Base-by-base conservation (phyloP, 2,888 invertebrate species). In the Archips xylosteana region DNA sequence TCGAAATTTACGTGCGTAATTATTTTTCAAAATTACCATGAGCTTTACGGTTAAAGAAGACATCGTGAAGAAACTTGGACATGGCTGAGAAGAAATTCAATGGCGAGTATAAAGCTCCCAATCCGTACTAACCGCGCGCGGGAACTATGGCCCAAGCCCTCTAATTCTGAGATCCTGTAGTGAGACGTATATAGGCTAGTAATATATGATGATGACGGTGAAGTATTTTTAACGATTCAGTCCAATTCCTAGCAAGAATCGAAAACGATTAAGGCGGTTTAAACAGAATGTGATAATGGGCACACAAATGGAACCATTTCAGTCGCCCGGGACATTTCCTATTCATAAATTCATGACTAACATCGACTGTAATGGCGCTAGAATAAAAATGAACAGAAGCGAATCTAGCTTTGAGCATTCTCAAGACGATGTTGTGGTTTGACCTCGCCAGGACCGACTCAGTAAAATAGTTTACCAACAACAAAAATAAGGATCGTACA, bases 301-400 rank as follows among this genome's bases (percentile, higher is more conserved):
- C 71, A 71, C 76, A 75, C 71, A 77, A 80, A 80, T 80, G 78
- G 78, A 78, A 64, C 79, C 78, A 79, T 82, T 80, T 77, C 68
- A 71, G 79, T 76, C 75, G 70, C 76, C 76, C 64, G 72, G 66
- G 77, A 76, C 81, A 86, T 85, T 87, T 82, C 75, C 80, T 85
- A 86, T 87, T 88, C 86, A 87, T 85, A 85, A 88, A 87, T 86
- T 86, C 84, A 83, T 82, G 80, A 78, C 80, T 73, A 76, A 74
- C 77, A 76, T 66, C 70, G 71, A 59, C 62, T 42, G 57, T 68
- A 68, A 73, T 63, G 63, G 68, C 32, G 59, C 54, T 59, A 68
- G 68, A 73, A 59, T 73, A 68, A 63, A 59, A 57, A 23, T 13
- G 23, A 45, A 13, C 23, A 39, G 72, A 72, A 59, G 45, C 3